A percentile compares a stretch with the other conserved stretches of the same genome.
Conservation (phyloP, 2,888 invertebrate genomes). For the Nephrotoma flavescens region DNA sequence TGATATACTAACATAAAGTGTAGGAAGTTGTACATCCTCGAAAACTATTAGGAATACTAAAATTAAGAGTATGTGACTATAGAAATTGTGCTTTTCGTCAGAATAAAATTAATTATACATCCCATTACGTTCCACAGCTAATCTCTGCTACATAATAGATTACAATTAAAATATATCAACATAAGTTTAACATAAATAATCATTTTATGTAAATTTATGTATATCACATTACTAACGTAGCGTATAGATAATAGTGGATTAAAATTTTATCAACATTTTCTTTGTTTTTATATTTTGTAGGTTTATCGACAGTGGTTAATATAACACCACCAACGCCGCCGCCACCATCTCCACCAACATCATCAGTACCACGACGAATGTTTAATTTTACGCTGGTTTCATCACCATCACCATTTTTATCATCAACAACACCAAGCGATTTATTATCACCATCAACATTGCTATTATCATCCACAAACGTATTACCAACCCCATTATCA, state of each 20-base stretch:
- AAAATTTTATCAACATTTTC: background rate
- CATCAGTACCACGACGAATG: background rate
- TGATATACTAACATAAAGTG: too few relatives aligned
- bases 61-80: too few relatives aligned
- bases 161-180: background rate
- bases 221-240: background rate
- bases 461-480: background rate
- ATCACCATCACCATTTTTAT: background rate
- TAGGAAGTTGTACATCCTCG: too few relatives aligned
- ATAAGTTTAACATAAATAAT: background rate
- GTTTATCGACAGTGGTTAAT: constrained; percentile 3
- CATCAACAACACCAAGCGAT: background rate
- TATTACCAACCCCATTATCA: background rate
- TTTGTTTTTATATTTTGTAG: background rate
- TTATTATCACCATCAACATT: background rate
- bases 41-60: too few relatives aligned
- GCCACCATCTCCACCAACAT: background rate
- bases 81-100: background rate
- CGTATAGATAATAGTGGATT: background rate
- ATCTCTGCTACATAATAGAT: background rate
- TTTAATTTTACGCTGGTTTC: background rate
- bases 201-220: background rate
- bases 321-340: background rate
- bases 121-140: background rate
- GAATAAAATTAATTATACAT: background rate